phyloP scores from a whole-genome alignment of 1,140 invertebrate genomes.

The Aphis gossypii region DNA sequence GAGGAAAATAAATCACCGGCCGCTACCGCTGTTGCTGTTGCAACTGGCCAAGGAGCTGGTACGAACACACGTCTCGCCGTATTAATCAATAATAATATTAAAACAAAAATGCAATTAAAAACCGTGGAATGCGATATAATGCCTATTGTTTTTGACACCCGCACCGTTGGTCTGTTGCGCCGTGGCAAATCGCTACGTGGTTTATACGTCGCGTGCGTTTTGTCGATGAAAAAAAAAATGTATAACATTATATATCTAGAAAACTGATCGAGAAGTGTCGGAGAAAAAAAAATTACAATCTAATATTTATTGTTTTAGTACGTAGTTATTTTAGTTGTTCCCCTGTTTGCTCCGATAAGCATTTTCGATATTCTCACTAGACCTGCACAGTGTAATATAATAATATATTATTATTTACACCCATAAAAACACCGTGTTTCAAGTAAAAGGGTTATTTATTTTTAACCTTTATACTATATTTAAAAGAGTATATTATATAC shows the following conservation, averaged over 20 bases:
- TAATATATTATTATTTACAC: not conserved
- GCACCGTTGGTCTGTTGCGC: not conserved
- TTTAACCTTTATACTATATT: not conserved
- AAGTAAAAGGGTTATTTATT: not conserved
- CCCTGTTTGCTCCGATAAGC: not conserved
- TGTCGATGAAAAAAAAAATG: not conserved
- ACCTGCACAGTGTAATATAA: not conserved
- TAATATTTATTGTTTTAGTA: not conserved
- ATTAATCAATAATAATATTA: slow-evolving; percentile 38
- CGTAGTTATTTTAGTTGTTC: not conserved
- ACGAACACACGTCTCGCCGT: not conserved
- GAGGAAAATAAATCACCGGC: slow-evolving; percentile 19
- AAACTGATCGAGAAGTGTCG: not conserved
- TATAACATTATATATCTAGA: not conserved
- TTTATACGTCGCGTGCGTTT: not conserved
- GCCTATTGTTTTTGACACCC: not conserved
- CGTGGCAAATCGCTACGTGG: not conserved
- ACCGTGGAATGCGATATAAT: not conserved
- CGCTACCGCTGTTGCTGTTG: not conserved
- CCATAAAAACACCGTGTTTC: not conserved
- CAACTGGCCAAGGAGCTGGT: not conserved
- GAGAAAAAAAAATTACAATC: not conserved
- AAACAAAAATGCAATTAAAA: slow-evolving; percentile 23
- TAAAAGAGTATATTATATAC: not conserved
- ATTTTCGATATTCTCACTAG: not conserved